phyloP scores from a whole-genome alignment of 2,888 invertebrate genomes.

The Leucania comma region DNA sequence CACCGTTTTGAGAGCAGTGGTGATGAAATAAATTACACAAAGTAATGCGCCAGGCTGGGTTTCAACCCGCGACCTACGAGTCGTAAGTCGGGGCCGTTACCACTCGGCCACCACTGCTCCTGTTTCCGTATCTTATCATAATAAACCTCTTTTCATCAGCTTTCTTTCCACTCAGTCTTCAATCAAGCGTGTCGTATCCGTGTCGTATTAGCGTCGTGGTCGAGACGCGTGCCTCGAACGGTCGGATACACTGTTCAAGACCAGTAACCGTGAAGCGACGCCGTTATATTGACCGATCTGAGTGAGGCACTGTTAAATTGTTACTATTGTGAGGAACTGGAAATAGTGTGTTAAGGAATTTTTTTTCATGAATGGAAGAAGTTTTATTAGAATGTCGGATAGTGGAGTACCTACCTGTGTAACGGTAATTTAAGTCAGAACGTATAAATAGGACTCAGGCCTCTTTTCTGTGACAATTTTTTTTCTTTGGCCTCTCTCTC shows the following conservation, averaged over 20 bases:
- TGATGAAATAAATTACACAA: no score
- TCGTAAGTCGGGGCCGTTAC: no score
- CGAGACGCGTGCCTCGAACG: constrained; percentile 27
- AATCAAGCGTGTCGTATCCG: constrained; percentile 53
- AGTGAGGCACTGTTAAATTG: constrained; percentile 43
- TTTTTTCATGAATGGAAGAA: background rate
- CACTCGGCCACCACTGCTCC: no score
- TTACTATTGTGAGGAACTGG: constrained; percentile 19
- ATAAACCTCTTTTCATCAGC: background rate
- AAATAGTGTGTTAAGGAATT: background rate
- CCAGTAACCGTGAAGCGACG: constrained; percentile 60
- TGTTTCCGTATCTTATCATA: no score
- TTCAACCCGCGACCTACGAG: no score
- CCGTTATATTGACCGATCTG: constrained; percentile 61
- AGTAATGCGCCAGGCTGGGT: no score
- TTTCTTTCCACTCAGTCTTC: constrained; percentile 4
- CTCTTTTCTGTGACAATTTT: no score
- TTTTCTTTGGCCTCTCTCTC: no score
- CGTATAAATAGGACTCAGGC: background rate
- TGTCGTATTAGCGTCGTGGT: constrained; percentile 24
- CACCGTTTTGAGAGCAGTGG: no score
- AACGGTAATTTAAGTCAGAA: background rate
- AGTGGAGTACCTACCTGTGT: background rate
- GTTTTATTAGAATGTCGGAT: no score
- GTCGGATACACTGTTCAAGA: constrained; percentile 34